Evolutionary conservation across 2,888 invertebrate genomes (phyloP), one percentile per base, ranked within the genome.

Genomic region (Chrysotoxum bicinctum): DNA sequence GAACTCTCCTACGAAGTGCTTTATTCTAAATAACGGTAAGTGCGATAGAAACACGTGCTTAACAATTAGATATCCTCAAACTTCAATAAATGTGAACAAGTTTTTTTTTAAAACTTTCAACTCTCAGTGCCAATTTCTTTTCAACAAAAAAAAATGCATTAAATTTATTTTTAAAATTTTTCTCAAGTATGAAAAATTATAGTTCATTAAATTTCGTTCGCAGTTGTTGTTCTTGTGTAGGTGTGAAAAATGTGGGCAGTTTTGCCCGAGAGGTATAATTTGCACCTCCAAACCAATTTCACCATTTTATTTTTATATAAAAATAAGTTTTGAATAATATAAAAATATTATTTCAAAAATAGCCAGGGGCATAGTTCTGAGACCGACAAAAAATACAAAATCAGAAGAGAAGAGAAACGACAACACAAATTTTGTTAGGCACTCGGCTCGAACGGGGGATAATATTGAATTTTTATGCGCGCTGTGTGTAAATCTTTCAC

Each of bases 11-110:
- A 56, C 70, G 35, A 75, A 75, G 45, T 19, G 60, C 60, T 52
- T 58, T 80, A 72, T 72, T 50, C 54, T 35, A 60, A 48, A 64
- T 60, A 80, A 84, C 75, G 80, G 80, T 80, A 84, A 84, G 80
- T 80, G 80, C n/a, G 70, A 43, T 70, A 21, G 1, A n/a, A 7
- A 19, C 56, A 35, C 32, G 35, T 56, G 56, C 16, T 16, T 45
- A 9, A 16, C 14, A 3, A 14, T 43, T n/a, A 43, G 8, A 43
- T n/a, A 4, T 5, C 14, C 14, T 40, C 4, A n/a, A 40, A n/a
- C 7, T 37, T 12, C 14, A 37, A 37, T 2, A 4, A 14, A 14
- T 1, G 1, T 14, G 14, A 14, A 14, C 3, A 4, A 1, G 4
- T 37, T 37, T 37, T 7, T 43, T 35, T 35, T 37, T 23, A 8